A percentile compares a stretch with the other conserved stretches of the same genome.
These are phyloP conservation scores for Euzetes globulus DNA, from an alignment of 2,888 invertebrate genomes.

Conservation along the genomic window DNA sequence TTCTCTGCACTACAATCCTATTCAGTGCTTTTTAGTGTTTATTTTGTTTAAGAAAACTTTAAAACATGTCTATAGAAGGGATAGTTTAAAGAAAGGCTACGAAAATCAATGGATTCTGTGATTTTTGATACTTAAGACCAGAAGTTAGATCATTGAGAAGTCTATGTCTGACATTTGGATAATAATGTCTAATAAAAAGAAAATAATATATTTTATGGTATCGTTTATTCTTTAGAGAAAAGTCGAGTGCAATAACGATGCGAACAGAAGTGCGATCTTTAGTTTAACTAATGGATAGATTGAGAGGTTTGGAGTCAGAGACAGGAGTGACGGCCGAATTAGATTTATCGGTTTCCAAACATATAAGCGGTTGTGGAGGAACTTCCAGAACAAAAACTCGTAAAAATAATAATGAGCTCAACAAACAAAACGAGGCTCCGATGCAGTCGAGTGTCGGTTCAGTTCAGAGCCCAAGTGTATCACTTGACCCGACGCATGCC, in stretches of 20 bases:
- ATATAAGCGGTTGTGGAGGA: not conserved
- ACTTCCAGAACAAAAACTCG: not conserved
- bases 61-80: too few relatives aligned
- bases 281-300: slow-evolving; percentile 10
- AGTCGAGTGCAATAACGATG: slow-evolving; percentile 1
- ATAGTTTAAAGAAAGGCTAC: not conserved
- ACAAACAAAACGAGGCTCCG: not conserved
- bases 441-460: not conserved
- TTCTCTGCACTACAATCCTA: not conserved
- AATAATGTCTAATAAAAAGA: not conserved
- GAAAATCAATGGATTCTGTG: not conserved
- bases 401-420: not conserved
- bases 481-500: slow-evolving; percentile 13
- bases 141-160: not conserved
- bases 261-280: not conserved
- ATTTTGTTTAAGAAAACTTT: too few relatives aligned
- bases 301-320: not conserved
- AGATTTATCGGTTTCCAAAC: slow-evolving; percentile 10
- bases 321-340: slow-evolving; percentile 3
- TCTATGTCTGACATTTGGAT: not conserved
- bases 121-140: not conserved
- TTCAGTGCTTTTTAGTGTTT: too few relatives aligned
- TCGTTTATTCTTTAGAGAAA: not conserved
- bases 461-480: not conserved
- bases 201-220: not conserved